A percentile compares a stretch with the other conserved stretches of the same genome.
Evolutionary conservation across 2,113 vertebrate genomes (phyloP).

Genomic region (Colaptes auratus): DNA sequence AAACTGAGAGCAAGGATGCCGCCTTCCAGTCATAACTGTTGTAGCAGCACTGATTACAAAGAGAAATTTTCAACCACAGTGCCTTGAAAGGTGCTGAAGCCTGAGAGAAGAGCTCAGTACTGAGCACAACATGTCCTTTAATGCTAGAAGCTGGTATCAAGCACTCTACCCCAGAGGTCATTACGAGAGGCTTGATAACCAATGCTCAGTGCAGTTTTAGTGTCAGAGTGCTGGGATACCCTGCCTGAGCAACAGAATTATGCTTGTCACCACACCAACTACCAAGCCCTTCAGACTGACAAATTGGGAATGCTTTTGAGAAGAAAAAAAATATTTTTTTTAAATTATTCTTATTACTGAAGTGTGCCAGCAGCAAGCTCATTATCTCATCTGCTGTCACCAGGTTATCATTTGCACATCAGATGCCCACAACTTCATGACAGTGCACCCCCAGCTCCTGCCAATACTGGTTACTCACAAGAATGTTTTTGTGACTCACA

Average conservation of each 20-base stretch:
- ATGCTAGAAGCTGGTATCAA: background rate
- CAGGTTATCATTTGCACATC: background rate
- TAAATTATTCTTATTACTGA: background rate
- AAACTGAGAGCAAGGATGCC: background rate
- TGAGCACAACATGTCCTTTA: background rate
- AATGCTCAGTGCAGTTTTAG: background rate
- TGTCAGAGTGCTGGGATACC: background rate
- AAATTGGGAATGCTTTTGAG: background rate
- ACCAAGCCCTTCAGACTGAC: background rate
- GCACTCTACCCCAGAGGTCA: background rate
- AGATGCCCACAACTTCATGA: background rate
- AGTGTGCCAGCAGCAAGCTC: background rate
- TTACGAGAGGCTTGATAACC: background rate
- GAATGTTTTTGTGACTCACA: background rate
- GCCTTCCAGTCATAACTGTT: background rate
- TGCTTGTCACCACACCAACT: background rate
- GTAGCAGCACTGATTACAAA: background rate
- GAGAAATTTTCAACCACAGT: background rate
- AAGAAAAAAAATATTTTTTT: background rate
- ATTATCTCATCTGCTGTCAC: background rate
- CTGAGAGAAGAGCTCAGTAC: background rate
- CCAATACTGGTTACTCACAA: background rate
- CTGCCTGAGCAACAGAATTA: background rate
- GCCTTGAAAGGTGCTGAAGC: background rate
- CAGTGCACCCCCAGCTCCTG: background rate